Evolutionary conservation across 2,797 vertebrate species (phyloP).

Genomic region (Thalassophryne amazonica): DNA sequence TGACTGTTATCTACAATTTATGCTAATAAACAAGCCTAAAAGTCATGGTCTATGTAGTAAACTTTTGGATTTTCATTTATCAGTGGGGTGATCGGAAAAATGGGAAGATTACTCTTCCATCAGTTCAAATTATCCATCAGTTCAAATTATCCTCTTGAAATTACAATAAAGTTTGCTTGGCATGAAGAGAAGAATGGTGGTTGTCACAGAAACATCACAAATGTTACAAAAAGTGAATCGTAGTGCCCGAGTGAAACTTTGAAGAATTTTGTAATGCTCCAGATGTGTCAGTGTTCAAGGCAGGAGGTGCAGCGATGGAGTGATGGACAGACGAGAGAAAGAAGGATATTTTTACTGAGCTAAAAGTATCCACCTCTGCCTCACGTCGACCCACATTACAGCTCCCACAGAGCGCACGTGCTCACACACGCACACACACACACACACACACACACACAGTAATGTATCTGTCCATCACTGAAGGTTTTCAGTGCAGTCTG

Average conservation of each 20-base stretch:
- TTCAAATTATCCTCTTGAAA: constrained; percentile 25
- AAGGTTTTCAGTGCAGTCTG: constrained; percentile 24
- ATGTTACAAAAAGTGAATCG: constrained; percentile 17
- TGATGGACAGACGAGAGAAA: constrained; percentile 27
- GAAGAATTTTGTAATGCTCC: constrained; percentile 20
- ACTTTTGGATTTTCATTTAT: too few relatives aligned
- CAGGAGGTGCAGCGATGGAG: not conserved
- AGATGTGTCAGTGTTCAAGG: constrained; percentile 36
- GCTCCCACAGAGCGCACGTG: constrained; percentile 48
- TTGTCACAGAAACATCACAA: constrained; percentile 23
- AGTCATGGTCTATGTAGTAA: too few relatives aligned
- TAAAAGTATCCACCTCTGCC: constrained; percentile 76
- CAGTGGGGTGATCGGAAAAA: constrained; percentile 5
- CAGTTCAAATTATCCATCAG: constrained; percentile 25
- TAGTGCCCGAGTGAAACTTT: constrained; percentile 8
- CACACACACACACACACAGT: constrained; percentile 33
- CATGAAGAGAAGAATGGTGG: not conserved
- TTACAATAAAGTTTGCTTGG: constrained; percentile 29
- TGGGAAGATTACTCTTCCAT: too few relatives aligned
- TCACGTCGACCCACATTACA: constrained; percentile 75
- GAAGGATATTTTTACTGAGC: constrained; percentile 74
- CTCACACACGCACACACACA: constrained; percentile 39
- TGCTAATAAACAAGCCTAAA: too few relatives aligned
- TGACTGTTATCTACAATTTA: too few relatives aligned
- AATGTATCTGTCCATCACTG: constrained; percentile 47